Base-by-base conservation (phyloP, 2,113 vertebrate genomes). In the Hemibagrus wyckioides region DNA sequence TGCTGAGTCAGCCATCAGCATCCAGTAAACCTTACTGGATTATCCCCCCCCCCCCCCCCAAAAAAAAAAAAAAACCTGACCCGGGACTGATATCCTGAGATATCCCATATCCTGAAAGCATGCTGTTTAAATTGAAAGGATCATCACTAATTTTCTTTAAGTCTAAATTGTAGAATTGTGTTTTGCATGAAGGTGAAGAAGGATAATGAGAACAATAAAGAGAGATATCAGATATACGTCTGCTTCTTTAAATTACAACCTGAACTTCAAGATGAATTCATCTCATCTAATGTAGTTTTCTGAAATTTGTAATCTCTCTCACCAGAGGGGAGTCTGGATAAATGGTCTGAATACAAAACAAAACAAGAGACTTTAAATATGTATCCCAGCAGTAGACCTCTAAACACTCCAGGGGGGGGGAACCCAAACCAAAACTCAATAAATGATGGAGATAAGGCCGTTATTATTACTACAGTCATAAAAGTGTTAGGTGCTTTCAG, bases 401-500 rank as follows among this genome's bases (percentile, higher is more conserved):
- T 79, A 15, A 77, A 77, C 48, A 52, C 25, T 52, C n/a, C n/a
- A n/a, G n/a, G n/a, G n/a, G n/a, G n/a, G n/a, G n/a, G n/a, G n/a
- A n/a, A n/a, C 44, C 44, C 44, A 3, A 15, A 30, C 15, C 30
- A 77, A 56, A 39, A 15, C 19, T 23, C 69, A 39, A 67, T 79
- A 28, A 79, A 36, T 15, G 14, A 28, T 56, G 13, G 67, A 80
- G 54, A 63, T 81, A 87, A 86, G 65, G 9, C 17, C 36, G 82
- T 73, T 73, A 59, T 86, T 81, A 86, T 25, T 71, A 81, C n/a
- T 48, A 69, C 33, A 23, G 77, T 67, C 63, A 82, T 87, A 87
- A 82, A 87, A 85, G 73, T 87, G 80, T 73, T 82, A 21, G 80
- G 80, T 87, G 80, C 80, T 87, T 87, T 82, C 65, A 82, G 52